Evolutionary conservation across 2,888 invertebrate genomes (phyloP).

Genomic region (Sminthurinus aureus): DNA sequence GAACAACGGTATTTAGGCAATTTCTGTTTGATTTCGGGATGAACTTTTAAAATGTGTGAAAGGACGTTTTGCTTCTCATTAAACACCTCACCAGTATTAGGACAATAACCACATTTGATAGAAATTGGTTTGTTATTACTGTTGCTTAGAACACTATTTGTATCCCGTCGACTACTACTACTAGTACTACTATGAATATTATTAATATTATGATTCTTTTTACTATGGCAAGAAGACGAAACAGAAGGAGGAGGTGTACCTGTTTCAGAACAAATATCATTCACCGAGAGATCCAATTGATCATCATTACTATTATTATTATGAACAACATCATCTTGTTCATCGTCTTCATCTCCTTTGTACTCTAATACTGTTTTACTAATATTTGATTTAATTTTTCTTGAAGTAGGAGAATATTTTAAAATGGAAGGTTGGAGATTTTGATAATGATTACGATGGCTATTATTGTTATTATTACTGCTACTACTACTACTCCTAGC

Average conservation of each 20-base stretch:
- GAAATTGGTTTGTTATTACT: slow-evolving; percentile 14
- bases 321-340: neutral
- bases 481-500: neutral
- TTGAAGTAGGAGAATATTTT: neutral
- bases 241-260: neutral
- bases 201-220: neutral
- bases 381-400: neutral
- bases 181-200: neutral
- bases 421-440: neutral
- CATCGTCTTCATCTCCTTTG: too few relatives aligned
- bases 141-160: neutral
- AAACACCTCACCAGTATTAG: slow-evolving; percentile 35
- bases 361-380: too few relatives aligned
- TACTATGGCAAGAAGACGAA: neutral
- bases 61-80: slow-evolving; percentile 21
- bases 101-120: slow-evolving; percentile 41
- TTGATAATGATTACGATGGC: too few relatives aligned
- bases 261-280: neutral
- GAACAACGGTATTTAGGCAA: slow-evolving; percentile 41
- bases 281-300: neutral
- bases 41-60: slow-evolving; percentile 33
- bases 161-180: neutral
- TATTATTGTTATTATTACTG: neutral
- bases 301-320: slow-evolving; percentile 8
- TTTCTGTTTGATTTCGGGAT: slow-evolving; percentile 31